Conservation (phyloP, 2,888 invertebrate species). For the Sarcophaga caerulescens region DNA sequence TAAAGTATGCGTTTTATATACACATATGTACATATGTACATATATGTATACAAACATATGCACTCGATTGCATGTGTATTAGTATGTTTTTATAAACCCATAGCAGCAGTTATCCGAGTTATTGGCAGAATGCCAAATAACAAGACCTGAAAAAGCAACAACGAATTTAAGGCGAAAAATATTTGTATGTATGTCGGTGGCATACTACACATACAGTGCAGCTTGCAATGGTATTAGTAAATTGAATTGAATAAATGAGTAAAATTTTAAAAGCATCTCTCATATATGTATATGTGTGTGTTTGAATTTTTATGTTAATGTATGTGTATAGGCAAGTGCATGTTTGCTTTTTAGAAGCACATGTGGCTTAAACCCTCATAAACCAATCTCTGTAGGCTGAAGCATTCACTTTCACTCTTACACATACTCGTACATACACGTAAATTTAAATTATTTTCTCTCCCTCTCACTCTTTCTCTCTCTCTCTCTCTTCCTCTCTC, state of each 20-base stretch:
- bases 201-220: not conserved
- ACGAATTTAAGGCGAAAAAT: not conserved
- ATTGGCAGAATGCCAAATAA: conserved; percentile 53
- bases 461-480: not conserved
- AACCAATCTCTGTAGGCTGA: conserved; percentile 21
- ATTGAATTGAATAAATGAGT: conserved; percentile 33
- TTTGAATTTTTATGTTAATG: too few relatives aligned
- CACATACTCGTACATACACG: not conserved
- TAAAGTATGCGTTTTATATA: too few relatives aligned
- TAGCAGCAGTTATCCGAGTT: conserved; percentile 13
- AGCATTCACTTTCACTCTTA: not conserved
- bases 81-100: not conserved
- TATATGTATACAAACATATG: too few relatives aligned
- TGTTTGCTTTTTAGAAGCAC: conserved; percentile 28
- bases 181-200: too few relatives aligned
- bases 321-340: not conserved
- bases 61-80: not conserved
- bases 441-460: not conserved
- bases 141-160: not conserved
- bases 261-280: not conserved
- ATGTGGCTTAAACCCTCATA: conserved; percentile 36
- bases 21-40: too few relatives aligned
- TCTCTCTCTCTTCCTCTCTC: not conserved
- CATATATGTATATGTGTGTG: too few relatives aligned
- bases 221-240: conserved; percentile 29